phyloP scores from a whole-genome alignment of 1,140 invertebrate genomes.

The Pseudomyrmex pallidus region DNA sequence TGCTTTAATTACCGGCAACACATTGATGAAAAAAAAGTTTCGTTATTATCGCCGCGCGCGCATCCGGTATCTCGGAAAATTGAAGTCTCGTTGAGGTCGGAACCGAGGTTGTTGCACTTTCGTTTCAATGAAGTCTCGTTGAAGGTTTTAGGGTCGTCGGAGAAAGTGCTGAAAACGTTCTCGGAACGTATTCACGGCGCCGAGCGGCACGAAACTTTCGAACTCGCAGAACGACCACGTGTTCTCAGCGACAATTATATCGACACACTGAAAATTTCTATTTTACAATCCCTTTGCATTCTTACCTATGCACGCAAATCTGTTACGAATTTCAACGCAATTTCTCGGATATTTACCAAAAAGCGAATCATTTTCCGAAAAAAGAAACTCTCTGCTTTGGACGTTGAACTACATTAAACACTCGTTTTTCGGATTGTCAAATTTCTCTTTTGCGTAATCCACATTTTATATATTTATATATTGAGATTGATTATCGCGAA shows the following conservation, averaged over 20 bases:
- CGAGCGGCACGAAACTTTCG: slow-evolving; percentile 30
- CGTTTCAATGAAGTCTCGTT: slow-evolving; percentile 60
- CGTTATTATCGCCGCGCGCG: no score
- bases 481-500: background rate
- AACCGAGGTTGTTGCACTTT: slow-evolving; percentile 76
- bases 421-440: no score
- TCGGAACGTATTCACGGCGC: slow-evolving; percentile 17
- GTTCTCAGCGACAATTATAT: background rate
- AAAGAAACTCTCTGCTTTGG: no score
- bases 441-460: no score
- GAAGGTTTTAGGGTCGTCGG: slow-evolving; percentile 76
- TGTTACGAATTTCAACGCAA: background rate
- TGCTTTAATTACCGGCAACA: background rate
- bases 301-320: background rate
- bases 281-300: background rate
- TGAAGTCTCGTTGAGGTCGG: background rate
- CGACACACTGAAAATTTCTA: background rate
- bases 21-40: background rate
- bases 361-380: no score
- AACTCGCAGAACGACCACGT: background rate
- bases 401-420: no score
- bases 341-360: background rate
- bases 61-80: background rate
- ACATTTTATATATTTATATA: background rate
- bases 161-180: slow-evolving; percentile 74